Percentiles rank a stretch among this genome's conserved stretches.
Conservation (phyloP, 64 coral and sea anemone genomes). For the Dendrophyllia cribrosa region DNA sequence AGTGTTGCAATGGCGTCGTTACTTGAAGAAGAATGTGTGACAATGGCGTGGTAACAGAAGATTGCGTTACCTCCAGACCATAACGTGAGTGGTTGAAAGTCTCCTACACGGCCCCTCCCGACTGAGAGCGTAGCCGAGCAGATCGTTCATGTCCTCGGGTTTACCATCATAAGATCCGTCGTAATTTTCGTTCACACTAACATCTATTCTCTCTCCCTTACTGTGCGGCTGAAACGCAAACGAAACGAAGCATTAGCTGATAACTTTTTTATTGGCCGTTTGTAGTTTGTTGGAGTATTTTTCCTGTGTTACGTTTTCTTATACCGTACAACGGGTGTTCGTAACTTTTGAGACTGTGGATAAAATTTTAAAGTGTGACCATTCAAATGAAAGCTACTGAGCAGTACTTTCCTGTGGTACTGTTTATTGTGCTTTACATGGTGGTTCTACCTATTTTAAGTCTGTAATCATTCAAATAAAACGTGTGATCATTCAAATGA, state of each 20-base stretch:
- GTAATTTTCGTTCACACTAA: slow-evolving; percentile 97
- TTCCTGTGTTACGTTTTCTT: too few species aligned
- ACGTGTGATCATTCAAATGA: too few species aligned
- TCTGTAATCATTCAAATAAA: too few species aligned
- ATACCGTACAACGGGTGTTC: too few species aligned
- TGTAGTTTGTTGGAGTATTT: too few species aligned
- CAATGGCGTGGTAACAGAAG: background rate
- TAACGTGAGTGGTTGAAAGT: slow-evolving; percentile 75
- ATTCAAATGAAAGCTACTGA: too few species aligned
- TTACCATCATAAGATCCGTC: slow-evolving; percentile 87
- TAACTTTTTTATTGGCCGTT: background rate
- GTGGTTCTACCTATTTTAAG: too few species aligned
- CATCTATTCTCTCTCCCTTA: slow-evolving; percentile 98
- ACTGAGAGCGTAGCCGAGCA: slow-evolving; percentile 89
- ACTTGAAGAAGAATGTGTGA: background rate
- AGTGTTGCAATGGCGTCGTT: too few species aligned
- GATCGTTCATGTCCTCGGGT: slow-evolving; percentile 84
- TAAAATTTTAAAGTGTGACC: too few species aligned
- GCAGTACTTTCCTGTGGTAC: too few species aligned
- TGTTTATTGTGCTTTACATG: too few species aligned
- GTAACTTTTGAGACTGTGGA: too few species aligned
- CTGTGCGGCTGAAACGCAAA: slow-evolving; percentile 88
- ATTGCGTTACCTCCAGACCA: slow-evolving; percentile 80
- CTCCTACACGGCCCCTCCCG: slow-evolving; percentile 86
- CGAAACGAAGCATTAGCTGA: background rate